Base-by-base conservation (phyloP, 2,888 invertebrate genomes). In the Chydorus sphaericus region DNA sequence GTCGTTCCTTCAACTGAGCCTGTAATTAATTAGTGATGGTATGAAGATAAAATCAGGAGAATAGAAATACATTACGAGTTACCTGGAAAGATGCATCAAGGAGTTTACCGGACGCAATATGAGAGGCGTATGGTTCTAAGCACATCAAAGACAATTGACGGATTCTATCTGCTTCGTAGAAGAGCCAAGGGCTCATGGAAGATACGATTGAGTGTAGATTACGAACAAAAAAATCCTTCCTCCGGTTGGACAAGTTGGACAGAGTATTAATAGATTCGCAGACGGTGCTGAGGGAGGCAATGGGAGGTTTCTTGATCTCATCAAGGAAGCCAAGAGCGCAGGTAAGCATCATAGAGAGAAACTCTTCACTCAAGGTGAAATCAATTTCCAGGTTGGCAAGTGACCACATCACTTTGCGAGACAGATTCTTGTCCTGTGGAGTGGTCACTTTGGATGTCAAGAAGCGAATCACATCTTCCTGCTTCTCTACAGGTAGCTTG, bases 101-200 rank as follows among this genome's bases (percentile, higher is more conserved):
- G 8, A 31, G 29, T 30, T 16, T 31, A 16, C 23, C 10, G 18
- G 33, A 23, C 14, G 52, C 36, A 14, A 52, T 33, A 6, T 14
- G 7, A n/a, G 52, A 23, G 14, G 52, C 23, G 20, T 18, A 36
- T 36, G 31, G 31, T 16, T 23, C 31, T 11, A 52, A 18, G 7
- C 29, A 31, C 1, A 4, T 18, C 23, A 50, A 30, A 7, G 50
- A 29, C 23, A 52, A 23, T 20, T 52, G 23, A 10, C 31, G 52
- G 36, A 52, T 52, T 20, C 36, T 29, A 20, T 52, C 52, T 4
- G 31, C 36, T 36, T 52, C 52, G 37, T 52, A 16, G 23, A 52
- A 52, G 11, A 52, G 33, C 33, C 52, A 52, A 2, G 52, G 52
- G n/a, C 31, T 31, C 7, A 52, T 23, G 3, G 16, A 10, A 16